A percentile compares a stretch with the other conserved stretches of the same genome.
phyloP scores from a whole-genome alignment of 1,140 invertebrate genomes.

The Drosophila persimilis region DNA sequence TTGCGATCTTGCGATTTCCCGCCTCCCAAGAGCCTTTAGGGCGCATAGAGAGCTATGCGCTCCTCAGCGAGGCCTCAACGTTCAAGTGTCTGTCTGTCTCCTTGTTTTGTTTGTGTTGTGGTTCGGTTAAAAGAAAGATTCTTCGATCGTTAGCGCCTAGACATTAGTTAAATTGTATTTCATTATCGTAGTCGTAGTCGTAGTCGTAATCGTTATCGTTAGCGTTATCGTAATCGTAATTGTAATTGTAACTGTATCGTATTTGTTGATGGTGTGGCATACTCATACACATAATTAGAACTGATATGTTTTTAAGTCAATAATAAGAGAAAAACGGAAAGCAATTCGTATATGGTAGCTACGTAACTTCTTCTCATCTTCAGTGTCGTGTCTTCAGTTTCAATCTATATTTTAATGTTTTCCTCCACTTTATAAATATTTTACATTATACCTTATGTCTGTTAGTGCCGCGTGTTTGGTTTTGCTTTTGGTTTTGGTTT shows the following conservation, averaged over 20 bases:
- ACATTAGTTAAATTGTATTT: slow-evolving; percentile 61
- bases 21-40: slow-evolving; percentile 1
- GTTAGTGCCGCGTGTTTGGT: slow-evolving; percentile 27
- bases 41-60: slow-evolving; percentile 25
- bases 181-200: slow-evolving; percentile 8
- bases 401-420: slow-evolving; percentile 14
- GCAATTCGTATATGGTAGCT: slow-evolving; percentile 64
- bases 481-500: slow-evolving; percentile 14
- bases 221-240: slow-evolving; percentile 30
- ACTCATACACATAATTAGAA: slow-evolving; percentile 69
- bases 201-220: slow-evolving; percentile 25
- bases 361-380: slow-evolving; percentile 45
- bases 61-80: slow-evolving; percentile 32
- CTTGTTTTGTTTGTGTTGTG: slow-evolving; percentile 34
- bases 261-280: slow-evolving; percentile 51
- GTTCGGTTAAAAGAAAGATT: slow-evolving; percentile 53
- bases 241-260: slow-evolving; percentile 46
- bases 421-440: slow-evolving; percentile 65
- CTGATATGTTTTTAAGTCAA: slow-evolving; percentile 69
- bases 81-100: slow-evolving; percentile 12
- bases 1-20: not conserved
- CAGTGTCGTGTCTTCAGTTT: slow-evolving; percentile 25
- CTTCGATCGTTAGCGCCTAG: slow-evolving; percentile 47
- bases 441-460: slow-evolving; percentile 59
- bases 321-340: slow-evolving; percentile 64